These are phyloP conservation scores for Crocodylus rhombifer DNA, from an alignment of 2,797 vertebrate species.

Conservation along the genomic window DNA sequence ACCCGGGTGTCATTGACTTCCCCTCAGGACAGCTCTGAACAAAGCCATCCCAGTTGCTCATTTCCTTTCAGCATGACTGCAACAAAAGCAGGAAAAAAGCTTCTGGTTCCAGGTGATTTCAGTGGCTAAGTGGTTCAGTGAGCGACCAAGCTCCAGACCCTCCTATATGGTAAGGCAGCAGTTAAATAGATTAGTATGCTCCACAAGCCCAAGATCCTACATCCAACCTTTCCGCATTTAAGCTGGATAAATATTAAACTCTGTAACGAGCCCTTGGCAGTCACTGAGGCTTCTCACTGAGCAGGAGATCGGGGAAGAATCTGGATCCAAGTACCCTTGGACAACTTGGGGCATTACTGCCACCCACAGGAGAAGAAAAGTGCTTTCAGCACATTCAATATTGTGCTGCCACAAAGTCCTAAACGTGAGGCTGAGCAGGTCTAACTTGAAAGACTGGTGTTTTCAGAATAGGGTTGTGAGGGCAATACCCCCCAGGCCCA, in stretches of 20 bases:
- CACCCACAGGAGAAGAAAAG: not conserved
- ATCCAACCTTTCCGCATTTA: not conserved
- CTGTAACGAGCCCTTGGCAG: too few relatives aligned
- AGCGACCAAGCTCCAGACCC: not conserved
- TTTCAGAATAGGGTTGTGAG: not conserved
- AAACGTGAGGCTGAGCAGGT: not conserved
- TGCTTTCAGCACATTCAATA: not conserved
- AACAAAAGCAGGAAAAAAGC: not conserved
- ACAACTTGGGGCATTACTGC: not conserved
- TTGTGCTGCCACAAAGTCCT: too few relatives aligned
- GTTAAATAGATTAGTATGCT: not conserved
- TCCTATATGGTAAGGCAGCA: not conserved
- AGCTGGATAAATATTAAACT: too few relatives aligned
- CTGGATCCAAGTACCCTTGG: not conserved
- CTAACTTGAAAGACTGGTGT: not conserved
- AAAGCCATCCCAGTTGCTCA: fast-evolving
- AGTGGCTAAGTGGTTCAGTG: not conserved
- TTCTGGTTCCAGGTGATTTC: not conserved
- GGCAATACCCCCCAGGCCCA: not conserved
- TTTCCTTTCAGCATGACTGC: too few relatives aligned
- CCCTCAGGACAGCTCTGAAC: not conserved
- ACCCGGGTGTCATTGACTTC: not conserved
- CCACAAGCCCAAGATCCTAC: not conserved
- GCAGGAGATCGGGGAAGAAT: not conserved
- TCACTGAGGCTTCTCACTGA: too few relatives aligned